Evolutionary conservation across 2,113 vertebrate genomes (phyloP).

Genomic region (Perca schrenkii): DNA sequence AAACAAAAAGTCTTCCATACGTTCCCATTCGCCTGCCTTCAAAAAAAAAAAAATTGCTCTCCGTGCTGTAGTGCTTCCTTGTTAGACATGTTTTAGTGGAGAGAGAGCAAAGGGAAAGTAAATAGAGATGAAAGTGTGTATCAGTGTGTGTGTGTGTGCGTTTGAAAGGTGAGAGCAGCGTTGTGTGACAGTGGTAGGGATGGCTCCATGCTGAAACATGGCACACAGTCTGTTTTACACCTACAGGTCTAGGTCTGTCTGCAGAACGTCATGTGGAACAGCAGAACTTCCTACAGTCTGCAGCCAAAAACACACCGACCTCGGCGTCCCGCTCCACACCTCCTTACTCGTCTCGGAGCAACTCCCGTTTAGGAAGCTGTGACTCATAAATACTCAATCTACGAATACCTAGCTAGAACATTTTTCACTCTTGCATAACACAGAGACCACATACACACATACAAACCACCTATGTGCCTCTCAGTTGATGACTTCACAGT

Average conservation of each 20-base stretch:
- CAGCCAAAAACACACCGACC: conserved; percentile 56
- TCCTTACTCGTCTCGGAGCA: conserved; percentile 81
- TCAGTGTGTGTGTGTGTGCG: conserved; percentile 6
- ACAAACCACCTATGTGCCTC: conserved; percentile 81
- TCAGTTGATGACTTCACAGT: conserved; percentile 84
- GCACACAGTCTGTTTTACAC: conserved; percentile 72
- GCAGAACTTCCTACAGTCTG: conserved; percentile 90
- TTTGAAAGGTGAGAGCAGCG: conserved; percentile 55
- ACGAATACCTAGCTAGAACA: conserved; percentile 86
- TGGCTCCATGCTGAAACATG: conserved; percentile 44
- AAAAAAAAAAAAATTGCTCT: conserved; percentile 61
- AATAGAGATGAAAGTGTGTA: conserved; percentile 71
- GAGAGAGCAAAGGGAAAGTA: conserved; percentile 53
- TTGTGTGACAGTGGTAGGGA: conserved; percentile 62
- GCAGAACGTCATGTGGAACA: conserved; percentile 86
- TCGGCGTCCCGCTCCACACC: conserved; percentile 61
- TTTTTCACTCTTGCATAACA: conserved; percentile 75
- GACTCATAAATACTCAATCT: conserved; percentile 88
- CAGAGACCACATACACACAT: conserved; percentile 76
- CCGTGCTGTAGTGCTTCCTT: conserved; percentile 91
- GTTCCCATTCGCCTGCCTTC: conserved; percentile 80
- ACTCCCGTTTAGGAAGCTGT: conserved; percentile 75
- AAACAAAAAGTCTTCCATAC: conserved; percentile 79
- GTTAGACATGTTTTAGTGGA: conserved; percentile 86
- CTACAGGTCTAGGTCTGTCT: conserved; percentile 73